phyloP scores from a whole-genome alignment of 2,113 vertebrate species.

The Rostratula benghalensis region DNA sequence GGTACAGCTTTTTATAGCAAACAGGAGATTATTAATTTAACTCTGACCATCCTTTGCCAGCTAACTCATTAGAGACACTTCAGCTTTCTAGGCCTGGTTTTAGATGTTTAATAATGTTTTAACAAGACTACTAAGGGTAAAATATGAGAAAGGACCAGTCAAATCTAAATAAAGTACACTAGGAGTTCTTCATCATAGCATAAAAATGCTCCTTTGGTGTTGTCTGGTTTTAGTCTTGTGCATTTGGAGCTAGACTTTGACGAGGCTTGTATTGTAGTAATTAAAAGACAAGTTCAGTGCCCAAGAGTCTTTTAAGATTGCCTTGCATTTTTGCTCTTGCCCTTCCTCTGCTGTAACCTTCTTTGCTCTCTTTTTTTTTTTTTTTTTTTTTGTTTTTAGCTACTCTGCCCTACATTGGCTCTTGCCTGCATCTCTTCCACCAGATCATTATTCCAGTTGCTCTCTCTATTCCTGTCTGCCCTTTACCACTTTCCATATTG shows the following conservation, averaged over 20 bases:
- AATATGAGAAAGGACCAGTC: background rate
- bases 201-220: background rate
- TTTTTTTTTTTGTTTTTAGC: slow-evolving; percentile 4
- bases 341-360: slow-evolving; percentile 30
- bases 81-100: background rate
- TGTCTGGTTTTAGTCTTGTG: background rate
- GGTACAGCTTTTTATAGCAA: background rate
- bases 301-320: background rate
- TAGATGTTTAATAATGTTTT: background rate
- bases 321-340: background rate
- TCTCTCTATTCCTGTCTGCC: background rate
- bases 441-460: background rate
- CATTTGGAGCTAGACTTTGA: background rate
- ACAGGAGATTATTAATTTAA: background rate
- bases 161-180: background rate
- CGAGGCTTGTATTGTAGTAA: background rate
- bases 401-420: slow-evolving; percentile 37
- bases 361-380: background rate
- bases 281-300: background rate
- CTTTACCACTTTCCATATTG: background rate
- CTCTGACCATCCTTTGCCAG: background rate
- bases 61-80: background rate
- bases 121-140: background rate
- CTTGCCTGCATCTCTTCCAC: background rate
- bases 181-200: background rate